A percentile compares a stretch with the other conserved stretches of the same genome.
phyloP scores from a whole-genome alignment of 2,888 invertebrate genomes.

The Celastrina argiolus region DNA sequence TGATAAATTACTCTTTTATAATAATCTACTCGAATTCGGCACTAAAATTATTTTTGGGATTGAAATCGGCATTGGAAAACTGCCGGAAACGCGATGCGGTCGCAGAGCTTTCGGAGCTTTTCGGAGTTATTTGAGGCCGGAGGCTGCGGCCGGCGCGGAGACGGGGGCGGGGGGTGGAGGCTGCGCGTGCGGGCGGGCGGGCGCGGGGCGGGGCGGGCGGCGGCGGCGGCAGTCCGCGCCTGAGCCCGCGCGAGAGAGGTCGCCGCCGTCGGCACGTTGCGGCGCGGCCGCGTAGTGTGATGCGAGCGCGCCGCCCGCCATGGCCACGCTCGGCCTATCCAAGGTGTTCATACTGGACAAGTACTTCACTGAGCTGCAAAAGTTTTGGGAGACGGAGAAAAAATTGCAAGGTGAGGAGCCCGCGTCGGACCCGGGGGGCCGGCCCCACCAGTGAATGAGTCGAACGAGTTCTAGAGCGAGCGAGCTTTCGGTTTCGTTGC shows the following conservation, averaged over 20 bases:
- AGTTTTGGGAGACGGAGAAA: constrained; percentile 98
- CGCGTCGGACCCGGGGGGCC: constrained; percentile 25
- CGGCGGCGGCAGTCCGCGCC: constrained; percentile 37
- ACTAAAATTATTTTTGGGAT: no score
- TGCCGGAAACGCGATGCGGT: not conserved
- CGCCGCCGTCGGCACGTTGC: constrained; percentile 46
- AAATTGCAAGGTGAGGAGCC: constrained; percentile 91
- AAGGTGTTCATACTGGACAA: constrained; percentile 99
- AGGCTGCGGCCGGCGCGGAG: constrained; percentile 29
- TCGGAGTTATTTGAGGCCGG: not conserved
- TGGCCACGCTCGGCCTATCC: constrained; percentile 97
- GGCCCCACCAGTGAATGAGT: constrained; percentile 20
- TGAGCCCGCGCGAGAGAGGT: constrained; percentile 52
- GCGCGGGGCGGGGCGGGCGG: constrained; percentile 29
- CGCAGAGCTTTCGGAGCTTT: not conserved
- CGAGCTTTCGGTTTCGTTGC: constrained; percentile 3
- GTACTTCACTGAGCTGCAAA: constrained; percentile 96
- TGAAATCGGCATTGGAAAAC: not conserved
- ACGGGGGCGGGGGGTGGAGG: constrained; percentile 25
- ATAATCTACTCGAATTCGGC: no score
- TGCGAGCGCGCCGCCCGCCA: constrained; percentile 77
- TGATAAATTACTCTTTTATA: no score
- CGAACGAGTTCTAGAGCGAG: not conserved
- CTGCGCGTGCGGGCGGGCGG: constrained; percentile 30
- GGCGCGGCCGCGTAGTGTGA: constrained; percentile 60